Percentiles rank a stretch among this genome's conserved stretches.
Evolutionary conservation across 2,888 invertebrate species (phyloP).

Genomic region (Brachypterus glaber): DNA sequence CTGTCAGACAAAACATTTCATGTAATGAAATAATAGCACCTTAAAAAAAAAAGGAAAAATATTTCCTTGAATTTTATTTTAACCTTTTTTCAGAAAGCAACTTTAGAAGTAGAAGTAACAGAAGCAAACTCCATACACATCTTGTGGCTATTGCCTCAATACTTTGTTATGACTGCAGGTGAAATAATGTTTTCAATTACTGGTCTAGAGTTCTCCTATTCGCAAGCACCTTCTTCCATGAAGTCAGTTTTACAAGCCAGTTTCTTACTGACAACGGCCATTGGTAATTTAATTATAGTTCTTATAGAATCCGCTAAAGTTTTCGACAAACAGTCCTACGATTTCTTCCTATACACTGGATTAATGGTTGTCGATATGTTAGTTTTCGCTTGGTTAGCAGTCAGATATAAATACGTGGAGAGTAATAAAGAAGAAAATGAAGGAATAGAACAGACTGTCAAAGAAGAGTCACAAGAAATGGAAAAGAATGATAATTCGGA

Average conservation of each 20-base stretch:
- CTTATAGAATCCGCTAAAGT: conserved; percentile 72
- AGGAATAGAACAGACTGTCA: too few relatives aligned
- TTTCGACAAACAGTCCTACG: conserved; percentile 69
- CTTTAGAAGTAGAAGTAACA: conserved; percentile 49
- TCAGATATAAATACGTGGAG: conserved; percentile 65
- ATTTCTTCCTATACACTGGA: conserved; percentile 79
- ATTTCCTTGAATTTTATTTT: too few relatives aligned
- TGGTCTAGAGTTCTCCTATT: conserved; percentile 91
- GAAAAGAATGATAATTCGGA: too few relatives aligned
- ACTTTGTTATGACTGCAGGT: conserved; percentile 83
- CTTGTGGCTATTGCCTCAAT: conserved; percentile 84
- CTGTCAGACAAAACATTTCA: too few relatives aligned
- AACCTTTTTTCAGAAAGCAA: conserved; percentile 23
- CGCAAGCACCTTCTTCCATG: conserved; percentile 87
- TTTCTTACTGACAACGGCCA: conserved; percentile 86
- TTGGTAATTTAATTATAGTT: conserved; percentile 90
- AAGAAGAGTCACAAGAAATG: too few relatives aligned
- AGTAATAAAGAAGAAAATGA: too few relatives aligned
- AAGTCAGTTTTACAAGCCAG: conserved; percentile 88
- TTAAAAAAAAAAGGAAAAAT: too few relatives aligned
- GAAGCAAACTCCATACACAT: conserved; percentile 69
- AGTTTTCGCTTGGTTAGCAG: conserved; percentile 71
- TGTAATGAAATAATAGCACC: too few relatives aligned
- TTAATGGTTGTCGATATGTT: conserved; percentile 78
- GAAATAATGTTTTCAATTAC: conserved; percentile 96